A percentile compares a stretch with the other conserved stretches of the same genome.
phyloP scores from a whole-genome alignment of 2,888 invertebrate species.

The Frankliniella intonsa region DNA sequence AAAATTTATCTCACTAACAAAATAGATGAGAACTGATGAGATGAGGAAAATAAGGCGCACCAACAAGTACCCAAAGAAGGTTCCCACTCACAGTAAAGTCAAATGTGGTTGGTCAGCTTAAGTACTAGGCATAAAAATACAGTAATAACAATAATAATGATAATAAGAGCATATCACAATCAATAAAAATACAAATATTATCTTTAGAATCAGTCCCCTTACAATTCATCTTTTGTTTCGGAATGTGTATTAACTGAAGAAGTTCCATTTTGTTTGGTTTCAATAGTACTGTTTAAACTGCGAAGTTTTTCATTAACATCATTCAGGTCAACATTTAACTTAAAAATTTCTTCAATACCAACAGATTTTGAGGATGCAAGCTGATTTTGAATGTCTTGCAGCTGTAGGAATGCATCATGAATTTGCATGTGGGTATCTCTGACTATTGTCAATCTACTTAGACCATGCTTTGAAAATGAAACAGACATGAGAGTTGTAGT shows the following conservation, averaged over 20 bases:
- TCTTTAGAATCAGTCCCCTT: background rate
- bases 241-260: background rate
- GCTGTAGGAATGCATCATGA: background rate
- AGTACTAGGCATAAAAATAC: too few species aligned
- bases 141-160: too few species aligned
- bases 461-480: background rate
- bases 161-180: background rate
- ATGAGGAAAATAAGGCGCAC: too few species aligned
- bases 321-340: slow-evolving; percentile 1
- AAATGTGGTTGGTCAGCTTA: too few species aligned
- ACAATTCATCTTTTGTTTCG: slow-evolving; percentile 7
- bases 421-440: background rate
- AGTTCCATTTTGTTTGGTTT: background rate
- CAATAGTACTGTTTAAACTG: background rate
- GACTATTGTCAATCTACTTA: background rate
- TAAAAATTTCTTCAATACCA: background rate
- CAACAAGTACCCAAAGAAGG: too few species aligned
- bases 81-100: too few species aligned
- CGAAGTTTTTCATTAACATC: slow-evolving; percentile 14
- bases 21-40: too few species aligned
- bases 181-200: background rate
- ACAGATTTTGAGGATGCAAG: background rate
- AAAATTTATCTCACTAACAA: too few species aligned
- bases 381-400: background rate
- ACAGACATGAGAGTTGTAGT: slow-evolving; percentile 7